Base-by-base conservation (phyloP, 2,797 vertebrate species). In the Chelon labrosus region DNA sequence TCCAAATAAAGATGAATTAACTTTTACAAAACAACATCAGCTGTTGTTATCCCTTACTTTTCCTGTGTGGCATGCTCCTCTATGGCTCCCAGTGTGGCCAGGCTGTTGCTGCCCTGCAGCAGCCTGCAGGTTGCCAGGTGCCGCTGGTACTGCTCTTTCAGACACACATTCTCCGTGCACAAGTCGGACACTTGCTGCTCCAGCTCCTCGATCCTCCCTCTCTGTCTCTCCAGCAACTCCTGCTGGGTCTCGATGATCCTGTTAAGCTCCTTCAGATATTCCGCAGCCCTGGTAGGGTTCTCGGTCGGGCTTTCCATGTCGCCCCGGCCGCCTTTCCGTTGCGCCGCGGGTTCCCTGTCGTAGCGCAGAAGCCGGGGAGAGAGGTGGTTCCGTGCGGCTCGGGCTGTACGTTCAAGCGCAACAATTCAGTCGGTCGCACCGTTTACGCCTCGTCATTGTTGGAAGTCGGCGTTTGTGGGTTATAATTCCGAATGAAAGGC, bases 241-340 rank as follows among this genome's bases (percentile, higher is more conserved):
- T 97, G 97, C 94, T 99, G 98, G 62, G 96, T 96, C 91, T 97
- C 96, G 37, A 99, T 98, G 88, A 98, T 97, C 82, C 95, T 96
- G 91, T 96, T 97, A 37, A 99, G 97, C 94, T 99, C 97, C 84
- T 95, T 95, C 72, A 98, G 85, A 87, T 96, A 97, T 91, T 96
- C 97, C 82, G 96, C 96, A 83, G 97, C 97, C 91, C 94, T 93
- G 83, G 87, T 95, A 0, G 97, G 97, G 91, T 96, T 96, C 92
- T 97, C 96, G 20, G 85, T 87, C 7, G 93, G 94, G 91, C 89
- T 91, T 74, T 96, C 96, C 97, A 97, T 93, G 59, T 88, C 84
- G 82, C 61, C 56, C 65, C 57, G 69, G 37, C 65, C 55, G 54
- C 59, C 37, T 13, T 22, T 22, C 11, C 35, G 14, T 17, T 20